Evolutionary conservation across 2,113 vertebrate genomes (phyloP).

Genomic region (Phalacrocorax brasilianus): DNA sequence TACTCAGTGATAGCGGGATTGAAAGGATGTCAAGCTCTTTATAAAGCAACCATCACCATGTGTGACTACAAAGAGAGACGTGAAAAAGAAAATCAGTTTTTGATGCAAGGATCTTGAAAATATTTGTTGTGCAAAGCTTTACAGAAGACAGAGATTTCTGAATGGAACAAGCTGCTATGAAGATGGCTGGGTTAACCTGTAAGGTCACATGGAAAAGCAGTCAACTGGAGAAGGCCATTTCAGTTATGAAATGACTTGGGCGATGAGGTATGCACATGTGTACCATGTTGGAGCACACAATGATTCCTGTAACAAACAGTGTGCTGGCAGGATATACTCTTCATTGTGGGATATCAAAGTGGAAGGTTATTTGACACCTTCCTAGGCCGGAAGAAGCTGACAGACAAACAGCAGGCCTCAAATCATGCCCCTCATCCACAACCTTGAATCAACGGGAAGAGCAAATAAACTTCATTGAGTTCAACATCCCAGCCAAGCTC

Average conservation of each 20-base stretch:
- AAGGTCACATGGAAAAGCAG: neutral
- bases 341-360: neutral
- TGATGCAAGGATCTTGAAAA: neutral
- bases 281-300: accelerated
- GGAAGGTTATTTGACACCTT: neutral
- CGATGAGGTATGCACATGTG: neutral
- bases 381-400: neutral
- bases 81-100: neutral
- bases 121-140: neutral
- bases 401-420: neutral
- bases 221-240: neutral
- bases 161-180: neutral
- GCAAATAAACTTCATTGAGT: neutral
- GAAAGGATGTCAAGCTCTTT: neutral
- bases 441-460: neutral
- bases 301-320: neutral
- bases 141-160: neutral
- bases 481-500: neutral
- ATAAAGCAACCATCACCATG: neutral
- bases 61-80: neutral
- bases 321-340: neutral
- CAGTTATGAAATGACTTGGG: neutral
- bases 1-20: neutral
- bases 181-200: neutral
- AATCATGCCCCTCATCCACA: neutral